These are phyloP conservation scores for Lycophotia porphyrea DNA, from an alignment of 2,888 invertebrate species.

Conservation along the genomic window DNA sequence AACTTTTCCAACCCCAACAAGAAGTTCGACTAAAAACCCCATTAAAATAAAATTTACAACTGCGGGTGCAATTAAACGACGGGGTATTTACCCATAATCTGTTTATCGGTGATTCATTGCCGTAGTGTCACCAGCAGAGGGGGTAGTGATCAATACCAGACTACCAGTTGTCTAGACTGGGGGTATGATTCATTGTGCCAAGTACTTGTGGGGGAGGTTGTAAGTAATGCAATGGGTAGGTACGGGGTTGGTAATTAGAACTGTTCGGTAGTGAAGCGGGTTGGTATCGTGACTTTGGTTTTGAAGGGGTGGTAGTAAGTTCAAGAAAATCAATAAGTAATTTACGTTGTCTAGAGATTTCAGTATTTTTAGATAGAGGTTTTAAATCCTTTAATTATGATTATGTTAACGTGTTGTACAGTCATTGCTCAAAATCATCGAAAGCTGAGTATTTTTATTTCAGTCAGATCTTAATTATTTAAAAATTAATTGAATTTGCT, in stretches of 20 bases:
- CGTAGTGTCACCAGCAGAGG: constrained; percentile 51
- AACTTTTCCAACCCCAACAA: constrained; percentile 11
- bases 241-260: background rate
- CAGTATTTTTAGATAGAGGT: background rate
- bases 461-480: background rate
- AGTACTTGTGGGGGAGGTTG: constrained; percentile 13
- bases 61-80: constrained; percentile 58
- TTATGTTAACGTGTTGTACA: background rate
- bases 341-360: background rate
- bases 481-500: too few relatives aligned
- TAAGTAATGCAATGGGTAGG: constrained; percentile 35
- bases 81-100: constrained; percentile 59
- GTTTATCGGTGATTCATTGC: constrained; percentile 65
- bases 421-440: background rate
- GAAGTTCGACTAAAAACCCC: constrained; percentile 32
- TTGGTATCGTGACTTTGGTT: background rate
- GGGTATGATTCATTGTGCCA: constrained; percentile 48
- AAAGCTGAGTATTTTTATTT: background rate
- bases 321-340: background rate
- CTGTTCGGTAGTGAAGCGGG: background rate
- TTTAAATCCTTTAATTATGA: background rate
- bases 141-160: constrained; percentile 61
- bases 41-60: constrained; percentile 61
- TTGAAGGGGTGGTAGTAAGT: background rate
- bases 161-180: constrained; percentile 65